A percentile compares a stretch with the other conserved stretches of the same genome.
Conservation (phyloP, 2,888 invertebrate species). For the Dynastes maya region DNA sequence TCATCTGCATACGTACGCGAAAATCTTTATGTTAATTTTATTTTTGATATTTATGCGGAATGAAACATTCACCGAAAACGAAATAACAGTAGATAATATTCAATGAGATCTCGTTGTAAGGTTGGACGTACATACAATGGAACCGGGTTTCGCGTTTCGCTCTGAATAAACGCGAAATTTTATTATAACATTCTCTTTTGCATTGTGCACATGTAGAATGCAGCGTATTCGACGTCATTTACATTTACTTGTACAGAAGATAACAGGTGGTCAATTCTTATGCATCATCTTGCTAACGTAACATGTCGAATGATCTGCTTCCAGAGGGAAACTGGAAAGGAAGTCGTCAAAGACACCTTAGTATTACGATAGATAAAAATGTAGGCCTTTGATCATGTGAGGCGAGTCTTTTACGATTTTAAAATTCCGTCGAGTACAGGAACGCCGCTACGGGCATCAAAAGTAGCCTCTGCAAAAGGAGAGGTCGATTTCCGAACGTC, state of each 20-base stretch:
- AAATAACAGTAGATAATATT: neutral
- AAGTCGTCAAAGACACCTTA: conserved; percentile 11
- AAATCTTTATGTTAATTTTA: no score
- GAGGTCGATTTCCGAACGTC: conserved; percentile 14
- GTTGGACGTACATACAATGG: neutral
- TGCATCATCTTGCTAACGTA: conserved; percentile 29
- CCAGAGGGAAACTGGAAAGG: neutral
- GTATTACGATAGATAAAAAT: conserved; percentile 8
- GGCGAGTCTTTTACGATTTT: conserved; percentile 30
- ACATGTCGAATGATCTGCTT: conserved; percentile 9
- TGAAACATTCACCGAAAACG: neutral
- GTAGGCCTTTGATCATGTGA: conserved; percentile 39
- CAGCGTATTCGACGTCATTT: neutral
- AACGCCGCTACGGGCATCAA: conserved; percentile 28
- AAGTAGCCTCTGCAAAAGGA: conserved; percentile 17
- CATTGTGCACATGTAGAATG: neutral
- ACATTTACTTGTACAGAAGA: conserved; percentile 12
- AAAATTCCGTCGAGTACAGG: conserved; percentile 35
- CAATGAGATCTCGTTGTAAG: neutral
- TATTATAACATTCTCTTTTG: neutral
- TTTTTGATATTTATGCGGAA: no score
- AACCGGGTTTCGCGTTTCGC: neutral
- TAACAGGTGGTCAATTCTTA: conserved; percentile 45
- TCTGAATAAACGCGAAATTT: neutral
- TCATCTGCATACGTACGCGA: no score